A percentile compares a stretch with the other conserved stretches of the same genome.
These are phyloP conservation scores for Watsonalla binaria DNA, from an alignment of 2,888 invertebrate species.

Conservation along the genomic window DNA sequence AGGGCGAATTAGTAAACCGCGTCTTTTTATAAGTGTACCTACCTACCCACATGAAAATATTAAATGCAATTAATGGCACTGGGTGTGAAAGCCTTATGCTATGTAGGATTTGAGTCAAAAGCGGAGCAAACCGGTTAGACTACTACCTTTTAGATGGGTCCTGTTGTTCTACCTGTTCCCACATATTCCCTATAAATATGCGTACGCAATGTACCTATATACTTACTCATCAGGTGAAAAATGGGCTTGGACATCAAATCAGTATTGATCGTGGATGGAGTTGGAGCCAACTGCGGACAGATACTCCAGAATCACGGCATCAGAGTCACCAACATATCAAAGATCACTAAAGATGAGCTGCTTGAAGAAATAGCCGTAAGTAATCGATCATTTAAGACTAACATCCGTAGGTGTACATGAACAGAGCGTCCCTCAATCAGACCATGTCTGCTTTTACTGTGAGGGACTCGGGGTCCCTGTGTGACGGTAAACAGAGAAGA, in stretches of 20 bases:
- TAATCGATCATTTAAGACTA: conserved; percentile 7
- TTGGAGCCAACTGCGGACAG: conserved; percentile 91
- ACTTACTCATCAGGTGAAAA: conserved; percentile 15
- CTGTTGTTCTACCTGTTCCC: too few relatives aligned
- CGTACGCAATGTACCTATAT: too few relatives aligned
- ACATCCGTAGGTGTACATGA: too few relatives aligned
- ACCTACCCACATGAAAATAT: background rate
- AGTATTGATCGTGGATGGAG: conserved; percentile 95
- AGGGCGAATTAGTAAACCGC: too few relatives aligned
- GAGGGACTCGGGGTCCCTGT: too few relatives aligned
- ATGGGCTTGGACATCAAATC: conserved; percentile 83
- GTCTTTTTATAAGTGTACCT: too few relatives aligned
- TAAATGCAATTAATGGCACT: too few relatives aligned
- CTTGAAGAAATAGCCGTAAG: conserved; percentile 90
- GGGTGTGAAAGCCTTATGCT: background rate
- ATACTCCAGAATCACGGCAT: conserved; percentile 88
- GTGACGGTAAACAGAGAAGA: too few relatives aligned
- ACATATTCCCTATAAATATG: background rate
- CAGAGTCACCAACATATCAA: conserved; percentile 87
- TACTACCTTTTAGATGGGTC: background rate
- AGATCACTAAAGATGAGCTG: conserved; percentile 87
- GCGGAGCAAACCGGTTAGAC: background rate
- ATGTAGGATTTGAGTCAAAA: background rate
- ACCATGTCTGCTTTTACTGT: too few relatives aligned
- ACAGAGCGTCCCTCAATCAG: too few relatives aligned